Percentiles rank a stretch among this genome's conserved stretches.
These are phyloP conservation scores for Nomada fabriciana DNA, from an alignment of 2,888 invertebrate genomes.

Conservation along the genomic window DNA sequence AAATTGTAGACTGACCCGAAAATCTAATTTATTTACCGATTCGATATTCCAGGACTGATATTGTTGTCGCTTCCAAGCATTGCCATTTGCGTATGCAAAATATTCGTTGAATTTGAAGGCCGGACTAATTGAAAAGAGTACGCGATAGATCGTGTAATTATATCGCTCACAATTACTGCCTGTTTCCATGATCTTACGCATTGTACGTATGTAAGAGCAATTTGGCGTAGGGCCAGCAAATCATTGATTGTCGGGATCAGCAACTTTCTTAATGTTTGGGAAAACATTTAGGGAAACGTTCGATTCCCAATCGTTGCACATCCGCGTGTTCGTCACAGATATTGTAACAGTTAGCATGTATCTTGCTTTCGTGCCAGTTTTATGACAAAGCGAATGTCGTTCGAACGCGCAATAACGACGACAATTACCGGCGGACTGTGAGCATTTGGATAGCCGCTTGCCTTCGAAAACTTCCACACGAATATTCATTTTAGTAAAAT, in stretches of 20 bases:
- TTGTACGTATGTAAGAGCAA: slow-evolving; percentile 26
- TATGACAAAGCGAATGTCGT: slow-evolving; percentile 59
- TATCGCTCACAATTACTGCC: slow-evolving; percentile 3
- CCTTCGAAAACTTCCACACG: background rate
- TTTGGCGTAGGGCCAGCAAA: slow-evolving; percentile 42
- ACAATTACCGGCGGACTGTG: slow-evolving; percentile 40
- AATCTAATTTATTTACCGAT: background rate
- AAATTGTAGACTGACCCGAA: background rate
- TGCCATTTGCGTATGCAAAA: too few relatives aligned
- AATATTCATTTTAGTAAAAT: slow-evolving; percentile 1
- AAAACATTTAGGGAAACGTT: slow-evolving; percentile 52
- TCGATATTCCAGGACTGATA: background rate
- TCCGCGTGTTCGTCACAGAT: slow-evolving; percentile 38
- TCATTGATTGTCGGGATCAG: slow-evolving; percentile 53
- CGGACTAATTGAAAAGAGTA: background rate
- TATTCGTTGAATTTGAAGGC: background rate
- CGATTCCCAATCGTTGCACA: slow-evolving; percentile 1
- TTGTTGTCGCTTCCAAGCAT: background rate
- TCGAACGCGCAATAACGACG: slow-evolving; percentile 38
- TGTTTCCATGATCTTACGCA: background rate
- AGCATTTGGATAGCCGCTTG: background rate
- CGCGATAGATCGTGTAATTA: background rate
- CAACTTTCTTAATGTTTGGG: slow-evolving; percentile 33
- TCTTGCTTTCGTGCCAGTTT: slow-evolving; percentile 60
- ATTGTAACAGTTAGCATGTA: slow-evolving; percentile 44